Evolutionary conservation across 1,140 invertebrate species (phyloP), one percentile per base, ranked within the genome.

Genomic region (Trichomalopsis sarcophagae): DNA sequence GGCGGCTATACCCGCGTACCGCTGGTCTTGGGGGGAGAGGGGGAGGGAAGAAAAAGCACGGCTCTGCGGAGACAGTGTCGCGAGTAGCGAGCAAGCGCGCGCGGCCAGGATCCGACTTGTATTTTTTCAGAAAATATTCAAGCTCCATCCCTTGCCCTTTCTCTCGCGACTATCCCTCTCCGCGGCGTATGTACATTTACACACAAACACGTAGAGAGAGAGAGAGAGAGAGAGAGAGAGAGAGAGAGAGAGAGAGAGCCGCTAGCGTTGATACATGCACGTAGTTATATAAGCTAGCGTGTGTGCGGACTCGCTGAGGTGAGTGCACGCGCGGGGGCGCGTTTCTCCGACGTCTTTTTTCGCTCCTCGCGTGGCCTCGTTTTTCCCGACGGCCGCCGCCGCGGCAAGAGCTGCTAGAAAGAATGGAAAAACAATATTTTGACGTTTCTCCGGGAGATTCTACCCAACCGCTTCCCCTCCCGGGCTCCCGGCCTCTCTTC

Each of bases 391-490:
- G 27, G 30, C 27, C 30, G 23, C 62, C 30, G 36, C 78, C 30
- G 23, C 62, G 21, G 62, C 62, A 27, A 27, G 30, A 68, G 87
- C 88, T 87, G 88, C 87, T 85, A 88, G 89, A 89, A 92, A 92
- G 91, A 92, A 93, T 93, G 91, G 91, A 93, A 93, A 93, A 92
- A 92, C 90, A 93, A 93, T 93, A 93, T 92, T 93, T 92, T 92
- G 88, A 90, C 91, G 89, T 89, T 90, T 90, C 89, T 84, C 87
- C 4, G 77, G 62, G 77, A 40, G 30, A 36, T 76, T 68, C 55
- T 13, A n/a, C 1, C 55, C 7, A 62, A 5, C 77, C 5, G 36
- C 23, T 68, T 68, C 6, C 66, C 17, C 23, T 68, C 47, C 5
- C 47, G 13, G 2, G 10, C 13, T 17, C 47, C 14, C 13, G 47